Percentiles rank a stretch among this genome's conserved stretches.
phyloP scores from a whole-genome alignment of 2,113 vertebrate species.

The Bubo bubo region DNA sequence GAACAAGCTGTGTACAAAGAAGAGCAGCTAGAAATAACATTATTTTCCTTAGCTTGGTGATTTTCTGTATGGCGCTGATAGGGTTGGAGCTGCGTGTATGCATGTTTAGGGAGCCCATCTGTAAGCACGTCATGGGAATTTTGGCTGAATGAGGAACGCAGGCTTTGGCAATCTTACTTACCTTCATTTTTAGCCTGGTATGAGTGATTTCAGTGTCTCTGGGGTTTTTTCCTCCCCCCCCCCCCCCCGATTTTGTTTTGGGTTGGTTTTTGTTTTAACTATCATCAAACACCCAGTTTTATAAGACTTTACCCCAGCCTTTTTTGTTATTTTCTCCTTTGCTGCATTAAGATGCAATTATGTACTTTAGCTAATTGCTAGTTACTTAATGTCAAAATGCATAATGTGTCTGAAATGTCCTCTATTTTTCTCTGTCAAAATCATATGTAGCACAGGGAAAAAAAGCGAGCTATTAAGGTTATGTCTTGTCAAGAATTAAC shows the following conservation, averaged over 20 bases:
- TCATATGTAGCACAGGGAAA: neutral
- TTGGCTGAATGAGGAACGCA: accelerated
- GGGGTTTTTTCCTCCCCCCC: accelerated
- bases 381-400: constrained; percentile 62
- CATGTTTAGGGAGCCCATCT: neutral
- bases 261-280: neutral
- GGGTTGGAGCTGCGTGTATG: accelerated
- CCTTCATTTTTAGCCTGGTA: neutral
- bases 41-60: neutral
- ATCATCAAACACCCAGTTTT: neutral
- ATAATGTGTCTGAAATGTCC: constrained; percentile 22
- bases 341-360: constrained; percentile 58
- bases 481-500: neutral
- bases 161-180: neutral
- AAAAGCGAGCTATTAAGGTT: neutral
- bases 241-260: neutral
- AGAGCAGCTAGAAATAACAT: too few species aligned
- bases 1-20: neutral
- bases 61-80: accelerated
- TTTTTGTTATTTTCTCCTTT: constrained; percentile 31
- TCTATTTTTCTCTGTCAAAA: neutral
- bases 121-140: accelerated
- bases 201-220: neutral
- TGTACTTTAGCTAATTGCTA: constrained; percentile 57
- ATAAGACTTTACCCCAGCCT: neutral